Evolutionary conservation across 2,797 vertebrate genomes (phyloP), one percentile per base, ranked within the genome.

Genomic region (Aplochiton taeniatus): DNA sequence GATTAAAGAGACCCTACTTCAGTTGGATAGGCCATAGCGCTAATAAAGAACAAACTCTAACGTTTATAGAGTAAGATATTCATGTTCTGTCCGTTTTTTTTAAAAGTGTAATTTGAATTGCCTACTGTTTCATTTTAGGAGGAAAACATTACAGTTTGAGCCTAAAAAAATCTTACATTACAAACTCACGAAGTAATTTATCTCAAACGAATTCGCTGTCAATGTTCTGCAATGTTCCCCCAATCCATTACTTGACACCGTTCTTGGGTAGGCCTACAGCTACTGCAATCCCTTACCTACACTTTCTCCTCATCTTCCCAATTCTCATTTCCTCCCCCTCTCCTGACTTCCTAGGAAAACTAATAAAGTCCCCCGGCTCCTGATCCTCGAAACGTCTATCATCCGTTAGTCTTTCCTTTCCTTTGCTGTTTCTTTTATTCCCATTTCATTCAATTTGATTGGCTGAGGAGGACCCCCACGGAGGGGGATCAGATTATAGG

Each of bases 321-420:
- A 16, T 17, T 17, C 50, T 16, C 52, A 11, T 11, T 20, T 11
- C 4, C 54, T 12, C 49, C 61, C 58, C 9, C 63, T 47, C 66
- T 68, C 63, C 62, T 56, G 48, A 67, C 19, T 77, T 73, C 63
- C 61, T 69, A 56, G 58, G 63, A 85, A 86, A 88, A 85, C 73
- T 81, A 86, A 87, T 88, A 88, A 85, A 78, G 64, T 44, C 60
- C 64, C 43, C 1, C 47, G 72, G 68, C 46, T 63, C 68, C 44
- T 68, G 73, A 83, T 78, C 69, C 65, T 55, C 44, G 49, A 17
- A 53, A 17, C 52, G 65, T 58, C 61, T 54, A 13, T 31, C 31
- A 3, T 31, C 31, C 6, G 31, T 31, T 31, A 3, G 2, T 31
- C 31, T 6, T 31, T 31, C 6, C 60, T 64, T 63, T 52, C 31